A percentile compares a stretch with the other conserved stretches of the same genome.
Evolutionary conservation across 2,797 vertebrate genomes (phyloP).

Genomic region (Danionella dracula): DNA sequence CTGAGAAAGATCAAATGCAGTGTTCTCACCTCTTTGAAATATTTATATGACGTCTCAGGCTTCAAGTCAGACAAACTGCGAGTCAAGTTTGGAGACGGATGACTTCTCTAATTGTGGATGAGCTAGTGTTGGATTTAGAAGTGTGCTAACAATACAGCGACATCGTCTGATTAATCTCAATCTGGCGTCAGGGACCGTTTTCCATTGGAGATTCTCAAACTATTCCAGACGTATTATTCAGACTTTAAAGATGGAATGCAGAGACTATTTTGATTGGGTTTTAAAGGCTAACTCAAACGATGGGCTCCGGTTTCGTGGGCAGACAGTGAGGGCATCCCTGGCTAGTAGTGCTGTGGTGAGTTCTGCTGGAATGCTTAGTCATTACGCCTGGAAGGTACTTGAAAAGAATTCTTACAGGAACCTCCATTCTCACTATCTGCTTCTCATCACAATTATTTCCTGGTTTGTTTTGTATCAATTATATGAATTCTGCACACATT

Average conservation of each 20-base stretch:
- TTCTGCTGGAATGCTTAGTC: slow-evolving; percentile 67
- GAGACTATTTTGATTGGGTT: slow-evolving; percentile 38
- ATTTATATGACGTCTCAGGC: slow-evolving; percentile 9
- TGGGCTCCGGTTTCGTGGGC: slow-evolving; percentile 38
- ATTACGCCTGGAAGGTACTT: slow-evolving; percentile 69
- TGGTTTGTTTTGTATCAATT: not conserved
- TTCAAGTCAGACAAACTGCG: slow-evolving; percentile 13
- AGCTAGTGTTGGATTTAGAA: not conserved
- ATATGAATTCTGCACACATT: not conserved
- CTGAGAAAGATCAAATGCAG: slow-evolving; percentile 18
- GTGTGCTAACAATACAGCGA: slow-evolving; percentile 11
- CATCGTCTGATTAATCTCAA: slow-evolving; percentile 17
- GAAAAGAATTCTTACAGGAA: slow-evolving; percentile 61
- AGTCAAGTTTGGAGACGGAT: slow-evolving; percentile 11
- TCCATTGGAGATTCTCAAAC: slow-evolving; percentile 12
- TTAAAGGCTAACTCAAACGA: slow-evolving; percentile 37
- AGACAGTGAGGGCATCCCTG: slow-evolving; percentile 38
- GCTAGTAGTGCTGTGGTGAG: slow-evolving; percentile 41
- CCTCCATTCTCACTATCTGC: slow-evolving; percentile 54
- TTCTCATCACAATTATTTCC: not conserved
- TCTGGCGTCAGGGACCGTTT: slow-evolving; percentile 15
- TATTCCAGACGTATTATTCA: slow-evolving; percentile 41
- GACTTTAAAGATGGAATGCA: slow-evolving; percentile 29
- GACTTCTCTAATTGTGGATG: not conserved
- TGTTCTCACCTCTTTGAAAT: slow-evolving; percentile 17